Evolutionary conservation across 2,888 invertebrate genomes (phyloP), one percentile per base, ranked within the genome.

Genomic region (Gymnosoma rotundatum): DNA sequence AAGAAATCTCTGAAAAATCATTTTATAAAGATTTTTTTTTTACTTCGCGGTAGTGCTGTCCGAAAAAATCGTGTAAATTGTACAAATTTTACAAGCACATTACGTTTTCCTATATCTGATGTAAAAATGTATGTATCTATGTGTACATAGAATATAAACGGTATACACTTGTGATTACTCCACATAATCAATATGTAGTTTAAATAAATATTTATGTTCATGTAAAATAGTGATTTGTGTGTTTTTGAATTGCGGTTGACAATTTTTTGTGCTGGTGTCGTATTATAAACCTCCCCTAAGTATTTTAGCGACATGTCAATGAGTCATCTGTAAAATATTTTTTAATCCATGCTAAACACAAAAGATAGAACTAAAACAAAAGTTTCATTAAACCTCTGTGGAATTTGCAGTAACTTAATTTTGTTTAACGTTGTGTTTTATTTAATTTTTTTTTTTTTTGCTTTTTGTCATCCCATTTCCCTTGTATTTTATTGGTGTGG

Each of bases 351-450:
- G 61, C 69, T 66, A 16, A 4, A 25, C 14, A 58, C 9, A 50
- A 25, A 58, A 32, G 32, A 8, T 32, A 56, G 48, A 66, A 75
- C 64, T 36, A 60, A 76, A 61, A 82, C 58, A 56, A 70, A 56
- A 79, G 32, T 52, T 60, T 52, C 32, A 58, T 70, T 81, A 70
- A 81, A 78, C 70, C 84, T 75, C 73, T 66, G 21, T 64, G 74
- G 81, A 84, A 84, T 81, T 84, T 81, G 52, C 58, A 78, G 25
- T 78, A 78, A 78, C 67, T 78, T 58, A 81, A 84, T 78, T 81
- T 73, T 70, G 70, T 84, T 78, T 70, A 18, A 63, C 52, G 50
- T 75, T 78, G 38, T 36, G 36, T 60, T 36, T 60, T 36, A 8
- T 52, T 9, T 20, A 52, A 3, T 18, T 18, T 67, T 42, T 54